Base-by-base conservation (phyloP, 2,797 vertebrate species). In the Margarornis squamiger region DNA sequence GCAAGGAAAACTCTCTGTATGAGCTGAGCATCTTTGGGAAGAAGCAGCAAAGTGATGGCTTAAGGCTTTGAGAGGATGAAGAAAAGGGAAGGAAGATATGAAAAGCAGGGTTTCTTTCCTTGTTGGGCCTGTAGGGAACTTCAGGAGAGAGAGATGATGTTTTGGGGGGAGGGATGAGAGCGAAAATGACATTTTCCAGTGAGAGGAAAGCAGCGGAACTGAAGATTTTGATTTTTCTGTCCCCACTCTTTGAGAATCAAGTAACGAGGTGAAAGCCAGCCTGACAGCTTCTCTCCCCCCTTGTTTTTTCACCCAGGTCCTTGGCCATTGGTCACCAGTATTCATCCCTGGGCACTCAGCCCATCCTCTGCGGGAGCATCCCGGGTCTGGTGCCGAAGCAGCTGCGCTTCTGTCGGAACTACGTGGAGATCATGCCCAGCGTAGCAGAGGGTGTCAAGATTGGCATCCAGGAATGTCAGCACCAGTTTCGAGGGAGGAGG, bases 381-480 rank as follows among this genome's bases (percentile, higher is more conserved):
- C 99, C 99, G 0, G 99, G 99, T 57, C 98, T 99, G 72, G 99
- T 99, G 92, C 99, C 99, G 95, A 99, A 99, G 96, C 99, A 99
- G 98, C 98, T 99, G 88, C 99, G 99, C 24, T 99, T 99, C 98
- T 99, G 99, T 96, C 98, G 99, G 85, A 99, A 99, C 98, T 99
- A 99, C 14, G 98, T 99, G 97, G 99, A 99, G 96, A 99, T 99
- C 97, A 99, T 99, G 99, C 99, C 99, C 96, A 99, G 99, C 0
- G 99, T 99, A 90, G 99, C 99, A 0, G 99, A 99, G 88, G 99
- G 99, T 1, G 98, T 99, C 48, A 99, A 99, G 97, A 98, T 99
- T 6, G 99, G 99, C 85, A 99, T 99, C 94, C 99, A 99, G 90
- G 99, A 99, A 89, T 99, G 99, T 86, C 99, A 99, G 81, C 99